A percentile compares a stretch with the other conserved stretches of the same genome.
These are phyloP conservation scores for Melospiza georgiana DNA, from an alignment of 2,113 vertebrate genomes.

Conservation along the genomic window DNA sequence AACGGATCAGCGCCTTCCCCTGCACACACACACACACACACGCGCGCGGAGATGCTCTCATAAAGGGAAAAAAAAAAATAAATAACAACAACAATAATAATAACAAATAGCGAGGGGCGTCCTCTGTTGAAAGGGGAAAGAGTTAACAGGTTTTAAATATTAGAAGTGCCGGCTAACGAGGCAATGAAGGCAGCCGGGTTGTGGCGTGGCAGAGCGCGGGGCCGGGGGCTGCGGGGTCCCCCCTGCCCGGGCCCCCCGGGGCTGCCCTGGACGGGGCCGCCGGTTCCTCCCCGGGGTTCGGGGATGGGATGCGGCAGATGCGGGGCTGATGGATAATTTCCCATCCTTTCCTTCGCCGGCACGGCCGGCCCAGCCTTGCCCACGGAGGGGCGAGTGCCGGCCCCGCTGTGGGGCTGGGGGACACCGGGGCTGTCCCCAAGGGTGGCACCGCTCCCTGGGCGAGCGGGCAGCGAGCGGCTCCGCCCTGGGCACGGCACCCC, in stretches of 20 bases:
- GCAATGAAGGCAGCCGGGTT: background rate
- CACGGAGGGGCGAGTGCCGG: background rate
- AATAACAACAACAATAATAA: background rate
- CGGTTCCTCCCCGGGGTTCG: background rate
- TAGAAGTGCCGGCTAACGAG: background rate
- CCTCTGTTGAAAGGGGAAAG: constrained; percentile 32
- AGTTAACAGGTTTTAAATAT: constrained; percentile 15
- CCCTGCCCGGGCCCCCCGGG: background rate
- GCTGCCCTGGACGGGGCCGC: background rate
- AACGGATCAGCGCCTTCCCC: constrained; percentile 24
- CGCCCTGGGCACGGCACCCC: background rate
- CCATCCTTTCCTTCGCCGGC: background rate
- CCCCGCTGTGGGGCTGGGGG: background rate
- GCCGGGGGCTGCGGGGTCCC: background rate
- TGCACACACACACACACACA: background rate
- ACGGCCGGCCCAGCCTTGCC: background rate
- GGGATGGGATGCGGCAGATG: background rate
- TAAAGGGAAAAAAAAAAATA: constrained; percentile 16
- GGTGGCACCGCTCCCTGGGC: background rate
- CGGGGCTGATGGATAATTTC: background rate
- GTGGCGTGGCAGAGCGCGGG: background rate
- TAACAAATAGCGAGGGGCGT: constrained; percentile 25
- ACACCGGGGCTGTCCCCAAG: background rate
- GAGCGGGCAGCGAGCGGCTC: background rate
- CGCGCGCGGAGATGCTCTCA: background rate